These are phyloP conservation scores for Camponotus pennsylvanicus DNA, from an alignment of 1,140 invertebrate genomes.

Conservation along the genomic window DNA sequence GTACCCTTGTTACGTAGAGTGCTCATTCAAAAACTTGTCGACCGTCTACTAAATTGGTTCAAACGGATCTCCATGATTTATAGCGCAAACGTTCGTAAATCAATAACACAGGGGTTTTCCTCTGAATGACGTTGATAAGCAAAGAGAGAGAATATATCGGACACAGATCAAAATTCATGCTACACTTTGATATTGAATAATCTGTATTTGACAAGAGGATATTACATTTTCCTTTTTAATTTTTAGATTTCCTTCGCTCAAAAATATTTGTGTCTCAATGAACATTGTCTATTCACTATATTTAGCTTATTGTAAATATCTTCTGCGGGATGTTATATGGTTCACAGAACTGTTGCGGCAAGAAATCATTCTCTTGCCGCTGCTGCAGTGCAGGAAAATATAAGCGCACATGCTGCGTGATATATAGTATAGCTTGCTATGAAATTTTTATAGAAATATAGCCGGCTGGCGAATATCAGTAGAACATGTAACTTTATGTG, in stretches of 20 bases:
- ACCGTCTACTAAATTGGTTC: conserved; percentile 33
- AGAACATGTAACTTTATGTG: conserved; percentile 53
- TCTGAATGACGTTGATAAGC: conserved; percentile 9
- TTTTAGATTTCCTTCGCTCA: too few relatives aligned
- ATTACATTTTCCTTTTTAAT: not conserved
- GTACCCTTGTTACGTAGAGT: conserved; percentile 46
- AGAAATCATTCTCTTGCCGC: conserved; percentile 45
- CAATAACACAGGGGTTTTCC: not conserved
- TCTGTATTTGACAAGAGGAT: not conserved
- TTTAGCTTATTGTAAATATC: conserved; percentile 25
- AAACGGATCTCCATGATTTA: conserved; percentile 38
- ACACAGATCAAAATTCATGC: not conserved
- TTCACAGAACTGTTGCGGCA: not conserved
- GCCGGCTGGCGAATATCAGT: conserved; percentile 50
- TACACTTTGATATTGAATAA: conserved; percentile 6
- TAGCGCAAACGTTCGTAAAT: conserved; percentile 23
- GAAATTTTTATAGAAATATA: conserved; percentile 61
- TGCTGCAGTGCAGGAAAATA: conserved; percentile 29
- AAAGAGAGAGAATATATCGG: not conserved
- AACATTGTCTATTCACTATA: not conserved
- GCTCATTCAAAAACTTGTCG: conserved; percentile 52
- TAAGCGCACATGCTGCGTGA: conserved; percentile 33
- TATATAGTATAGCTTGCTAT: conserved; percentile 51
- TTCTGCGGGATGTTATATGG: not conserved
- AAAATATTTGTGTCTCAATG: not conserved